phyloP scores from a whole-genome alignment of 1,140 invertebrate species.

The Anoplolepis gracilipes region DNA sequence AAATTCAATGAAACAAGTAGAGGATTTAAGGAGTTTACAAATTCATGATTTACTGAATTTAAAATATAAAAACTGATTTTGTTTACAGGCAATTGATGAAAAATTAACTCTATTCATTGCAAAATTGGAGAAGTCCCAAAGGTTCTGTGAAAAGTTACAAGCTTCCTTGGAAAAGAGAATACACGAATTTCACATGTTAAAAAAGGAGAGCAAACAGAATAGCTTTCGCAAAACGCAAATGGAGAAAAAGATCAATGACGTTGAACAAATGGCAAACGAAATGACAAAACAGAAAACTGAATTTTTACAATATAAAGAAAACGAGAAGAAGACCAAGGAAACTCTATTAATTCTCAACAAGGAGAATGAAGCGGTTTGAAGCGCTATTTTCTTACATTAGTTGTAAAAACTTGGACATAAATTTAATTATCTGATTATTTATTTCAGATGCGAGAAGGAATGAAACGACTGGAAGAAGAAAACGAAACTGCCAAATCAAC shows the following conservation, averaged over 20 bases:
- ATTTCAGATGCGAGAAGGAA: slow-evolving; percentile 78
- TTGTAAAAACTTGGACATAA: background rate
- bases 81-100: slow-evolving; percentile 77
- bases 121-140: slow-evolving; percentile 78
- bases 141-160: slow-evolving; percentile 79
- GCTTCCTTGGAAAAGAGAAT: slow-evolving; percentile 76
- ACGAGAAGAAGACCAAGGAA: slow-evolving; percentile 79
- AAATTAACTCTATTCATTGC: slow-evolving; percentile 78
- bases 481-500: slow-evolving; percentile 78
- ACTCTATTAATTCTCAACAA: slow-evolving; percentile 78
- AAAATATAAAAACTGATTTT: background rate
- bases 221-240: slow-evolving; percentile 79
- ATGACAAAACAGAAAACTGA: slow-evolving; percentile 85
- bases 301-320: slow-evolving; percentile 82
- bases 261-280: slow-evolving; percentile 85
- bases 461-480: slow-evolving; percentile 82
- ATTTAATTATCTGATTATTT: background rate
- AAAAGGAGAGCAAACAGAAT: slow-evolving; percentile 79
- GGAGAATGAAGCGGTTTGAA: slow-evolving; percentile 80
- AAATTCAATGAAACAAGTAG: too few relatives aligned
- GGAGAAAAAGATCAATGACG: slow-evolving; percentile 84
- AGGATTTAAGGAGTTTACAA: slow-evolving; percentile 24
- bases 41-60: background rate
- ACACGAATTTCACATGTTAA: slow-evolving; percentile 77
- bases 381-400: background rate